Conservation (phyloP, 2,113 vertebrate species). For the Amphilophus citrinellus region DNA sequence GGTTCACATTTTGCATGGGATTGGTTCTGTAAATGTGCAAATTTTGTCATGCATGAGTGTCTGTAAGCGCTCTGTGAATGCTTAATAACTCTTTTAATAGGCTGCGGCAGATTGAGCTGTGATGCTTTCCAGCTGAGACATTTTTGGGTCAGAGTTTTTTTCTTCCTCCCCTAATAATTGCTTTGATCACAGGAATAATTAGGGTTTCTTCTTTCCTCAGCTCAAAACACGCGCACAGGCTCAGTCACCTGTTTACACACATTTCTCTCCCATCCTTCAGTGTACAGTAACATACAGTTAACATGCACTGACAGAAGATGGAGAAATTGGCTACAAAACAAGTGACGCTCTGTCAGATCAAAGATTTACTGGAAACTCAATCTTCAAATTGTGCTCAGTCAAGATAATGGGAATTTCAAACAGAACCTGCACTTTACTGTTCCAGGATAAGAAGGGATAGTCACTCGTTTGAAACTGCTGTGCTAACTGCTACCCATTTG, state of each 20-base stretch:
- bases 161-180: conserved; percentile 55
- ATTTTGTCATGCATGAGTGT: conserved; percentile 40
- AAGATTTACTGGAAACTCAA: conserved; percentile 11
- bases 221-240: conserved; percentile 1
- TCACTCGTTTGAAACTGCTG: conserved; percentile 8
- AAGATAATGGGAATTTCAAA: conserved; percentile 38
- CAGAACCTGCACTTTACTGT: not conserved
- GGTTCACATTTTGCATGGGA: conserved; percentile 10
- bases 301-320: not conserved
- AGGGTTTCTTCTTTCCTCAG: conserved; percentile 44
- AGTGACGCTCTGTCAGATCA: conserved; percentile 35
- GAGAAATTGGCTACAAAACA: not conserved
- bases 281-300: not conserved
- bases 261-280: not conserved
- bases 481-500: conserved; percentile 43
- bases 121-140: conserved; percentile 67
- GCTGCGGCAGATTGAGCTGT: conserved; percentile 63
- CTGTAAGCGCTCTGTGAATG: conserved; percentile 22
- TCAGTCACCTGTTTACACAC: conserved; percentile 38
- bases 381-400: not conserved
- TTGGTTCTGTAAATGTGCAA: conserved; percentile 26
- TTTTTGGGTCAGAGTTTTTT: conserved; percentile 71
- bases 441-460: not conserved
- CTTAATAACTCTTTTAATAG: conserved; percentile 61
- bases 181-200: conserved; percentile 77